These are phyloP conservation scores for Nomada ferruginata DNA, from an alignment of 2,888 invertebrate species.

Conservation along the genomic window DNA sequence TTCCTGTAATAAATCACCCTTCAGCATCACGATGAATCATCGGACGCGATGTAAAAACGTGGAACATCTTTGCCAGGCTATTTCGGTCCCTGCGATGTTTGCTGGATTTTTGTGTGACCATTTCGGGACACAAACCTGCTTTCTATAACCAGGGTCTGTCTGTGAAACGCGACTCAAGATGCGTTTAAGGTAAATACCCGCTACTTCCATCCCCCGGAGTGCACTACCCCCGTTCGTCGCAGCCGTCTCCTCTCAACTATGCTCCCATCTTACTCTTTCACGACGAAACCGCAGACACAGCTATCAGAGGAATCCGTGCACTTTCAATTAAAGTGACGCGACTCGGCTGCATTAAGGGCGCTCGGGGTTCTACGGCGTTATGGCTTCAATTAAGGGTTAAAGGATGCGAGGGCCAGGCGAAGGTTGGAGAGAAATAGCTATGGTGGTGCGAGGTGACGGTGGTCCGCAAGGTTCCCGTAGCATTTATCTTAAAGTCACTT, in stretches of 20 bases:
- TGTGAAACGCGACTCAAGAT: slow-evolving; percentile 55
- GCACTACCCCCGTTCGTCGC: slow-evolving; percentile 4
- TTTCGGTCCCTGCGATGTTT: not conserved
- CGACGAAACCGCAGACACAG: slow-evolving; percentile 52
- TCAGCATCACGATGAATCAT: not conserved
- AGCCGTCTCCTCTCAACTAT: not conserved
- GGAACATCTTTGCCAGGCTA: not conserved
- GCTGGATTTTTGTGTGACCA: not conserved
- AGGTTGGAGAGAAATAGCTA: not conserved
- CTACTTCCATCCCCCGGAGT: slow-evolving; percentile 34
- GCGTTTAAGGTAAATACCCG: slow-evolving; percentile 60
- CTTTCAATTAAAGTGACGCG: slow-evolving; percentile 74
- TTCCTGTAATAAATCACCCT: slow-evolving; percentile 17
- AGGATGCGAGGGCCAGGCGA: slow-evolving; percentile 34
- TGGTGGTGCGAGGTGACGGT: slow-evolving; percentile 8
- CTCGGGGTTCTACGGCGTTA: slow-evolving; percentile 60
- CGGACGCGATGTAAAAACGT: slow-evolving; percentile 8
- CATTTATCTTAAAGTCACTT: slow-evolving; percentile 59
- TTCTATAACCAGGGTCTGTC: not conserved
- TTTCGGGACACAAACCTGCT: not conserved
- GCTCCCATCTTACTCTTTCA: slow-evolving; percentile 40
- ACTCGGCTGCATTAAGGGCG: slow-evolving; percentile 66
- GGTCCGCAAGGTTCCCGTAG: slow-evolving; percentile 42
- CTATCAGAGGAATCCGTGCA: slow-evolving; percentile 70
- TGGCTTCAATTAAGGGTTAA: slow-evolving; percentile 69